Evolutionary conservation across 1,140 invertebrate species (phyloP).

Genomic region (Bicyclus anynana): DNA sequence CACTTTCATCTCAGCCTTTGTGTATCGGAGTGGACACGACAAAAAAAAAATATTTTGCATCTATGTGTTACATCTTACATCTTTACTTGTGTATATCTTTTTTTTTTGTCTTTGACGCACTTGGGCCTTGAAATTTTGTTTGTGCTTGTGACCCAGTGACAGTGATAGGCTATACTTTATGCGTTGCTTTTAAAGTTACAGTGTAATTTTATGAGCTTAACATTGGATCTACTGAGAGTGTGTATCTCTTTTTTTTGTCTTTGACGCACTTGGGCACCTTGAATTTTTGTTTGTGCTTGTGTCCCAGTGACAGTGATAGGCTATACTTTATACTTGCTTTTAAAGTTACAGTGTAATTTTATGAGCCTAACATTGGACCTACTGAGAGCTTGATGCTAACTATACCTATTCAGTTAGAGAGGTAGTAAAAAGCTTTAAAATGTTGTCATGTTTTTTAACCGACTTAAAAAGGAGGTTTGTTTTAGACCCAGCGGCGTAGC

Average conservation of each 20-base stretch:
- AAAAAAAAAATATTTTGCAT: constrained; percentile 58
- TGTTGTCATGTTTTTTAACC: too few relatives aligned
- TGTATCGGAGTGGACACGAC: constrained; percentile 49
- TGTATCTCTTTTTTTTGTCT: not conserved
- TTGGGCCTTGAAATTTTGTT: constrained; percentile 40
- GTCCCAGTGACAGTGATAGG: constrained; percentile 26
- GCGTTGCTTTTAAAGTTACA: too few relatives aligned
- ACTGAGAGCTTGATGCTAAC: not conserved
- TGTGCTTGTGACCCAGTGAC: constrained; percentile 14
- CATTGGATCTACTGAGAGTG: too few relatives aligned
- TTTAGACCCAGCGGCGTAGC: too few relatives aligned
- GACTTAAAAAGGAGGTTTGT: too few relatives aligned
- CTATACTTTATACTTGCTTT: too few relatives aligned
- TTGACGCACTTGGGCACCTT: constrained; percentile 36
- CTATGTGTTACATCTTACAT: constrained; percentile 67
- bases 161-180: constrained; percentile 30
- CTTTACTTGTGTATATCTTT: constrained; percentile 46
- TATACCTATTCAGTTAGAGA: too few relatives aligned
- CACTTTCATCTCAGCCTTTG: constrained; percentile 63
- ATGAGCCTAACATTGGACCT: too few relatives aligned
- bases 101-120: constrained; percentile 32
- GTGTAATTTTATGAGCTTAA: too few relatives aligned
- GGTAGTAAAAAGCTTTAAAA: too few relatives aligned
- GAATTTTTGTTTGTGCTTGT: constrained; percentile 23
- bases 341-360: too few relatives aligned